Percentiles rank a stretch among this genome's conserved stretches.
These are phyloP conservation scores for Sebastes nivosus DNA, from an alignment of 2,797 vertebrate species.

Conservation along the genomic window DNA sequence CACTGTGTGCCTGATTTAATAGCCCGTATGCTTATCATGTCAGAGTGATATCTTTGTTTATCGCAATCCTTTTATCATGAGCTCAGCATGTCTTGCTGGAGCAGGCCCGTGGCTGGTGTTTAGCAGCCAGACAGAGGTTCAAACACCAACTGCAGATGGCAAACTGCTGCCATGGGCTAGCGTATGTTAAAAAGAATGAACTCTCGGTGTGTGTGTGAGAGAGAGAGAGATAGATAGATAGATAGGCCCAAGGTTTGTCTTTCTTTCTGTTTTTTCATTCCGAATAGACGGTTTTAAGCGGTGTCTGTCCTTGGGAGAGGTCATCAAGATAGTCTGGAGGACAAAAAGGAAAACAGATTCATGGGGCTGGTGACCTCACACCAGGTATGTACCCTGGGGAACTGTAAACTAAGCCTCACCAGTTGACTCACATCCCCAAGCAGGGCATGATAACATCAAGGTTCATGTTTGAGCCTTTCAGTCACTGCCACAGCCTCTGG, in stretches of 20 bases:
- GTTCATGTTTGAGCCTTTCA: conserved; percentile 65
- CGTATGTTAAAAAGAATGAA: conserved; percentile 6
- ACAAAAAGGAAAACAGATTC: conserved; percentile 51
- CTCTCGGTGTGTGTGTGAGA: not conserved
- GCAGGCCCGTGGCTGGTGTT: conserved; percentile 30
- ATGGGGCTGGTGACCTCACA: conserved; percentile 60
- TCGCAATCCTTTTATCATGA: conserved; percentile 46
- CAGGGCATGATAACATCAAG: conserved; percentile 63
- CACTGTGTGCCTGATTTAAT: conserved; percentile 43
- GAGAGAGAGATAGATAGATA: not conserved
- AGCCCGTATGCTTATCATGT: conserved; percentile 54
- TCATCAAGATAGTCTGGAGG: conserved; percentile 57
- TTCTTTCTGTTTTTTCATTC: conserved; percentile 7
- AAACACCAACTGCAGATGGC: conserved; percentile 44
- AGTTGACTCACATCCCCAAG: conserved; percentile 63
- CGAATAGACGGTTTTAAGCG: not conserved
- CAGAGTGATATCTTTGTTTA: conserved; percentile 63
- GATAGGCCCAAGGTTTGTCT: not conserved
- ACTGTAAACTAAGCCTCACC: conserved; percentile 57
- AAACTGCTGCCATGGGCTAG: conserved; percentile 43
- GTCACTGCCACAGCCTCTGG: conserved; percentile 41
- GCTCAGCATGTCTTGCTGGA: conserved; percentile 37
- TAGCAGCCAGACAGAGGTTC: conserved; percentile 45
- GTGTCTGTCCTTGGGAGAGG: conserved; percentile 65
- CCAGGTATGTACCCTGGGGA: conserved; percentile 40